These are phyloP conservation scores for Drosophila barbarae DNA, from an alignment of 2,888 invertebrate species.

Conservation along the genomic window DNA sequence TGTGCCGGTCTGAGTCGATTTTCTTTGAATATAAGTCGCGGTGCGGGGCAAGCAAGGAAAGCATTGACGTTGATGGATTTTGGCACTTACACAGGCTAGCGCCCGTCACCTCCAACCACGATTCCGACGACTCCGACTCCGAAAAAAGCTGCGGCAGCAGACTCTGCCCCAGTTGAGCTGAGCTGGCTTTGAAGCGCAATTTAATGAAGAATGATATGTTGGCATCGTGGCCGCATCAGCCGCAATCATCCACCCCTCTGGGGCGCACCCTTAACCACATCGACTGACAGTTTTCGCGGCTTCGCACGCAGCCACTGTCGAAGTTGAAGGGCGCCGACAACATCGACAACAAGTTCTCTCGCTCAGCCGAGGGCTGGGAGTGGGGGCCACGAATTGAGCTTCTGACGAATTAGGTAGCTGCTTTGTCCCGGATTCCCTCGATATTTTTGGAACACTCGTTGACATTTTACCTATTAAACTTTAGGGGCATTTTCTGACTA, in stretches of 20 bases:
- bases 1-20: constrained; percentile 51
- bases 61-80: constrained; percentile 77
- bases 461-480: constrained; percentile 14
- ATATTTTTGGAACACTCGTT: background rate
- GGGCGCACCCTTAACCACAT: constrained; percentile 49
- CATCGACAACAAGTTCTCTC: constrained; percentile 38
- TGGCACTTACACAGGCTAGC: constrained; percentile 75
- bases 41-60: constrained; percentile 14
- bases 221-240: constrained; percentile 57
- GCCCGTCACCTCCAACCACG: constrained; percentile 57
- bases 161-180: constrained; percentile 46
- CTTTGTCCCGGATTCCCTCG: constrained; percentile 17
- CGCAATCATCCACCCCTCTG: constrained; percentile 19
- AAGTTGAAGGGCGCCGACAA: constrained; percentile 48
- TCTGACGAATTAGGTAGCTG: constrained; percentile 24
- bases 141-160: constrained; percentile 23
- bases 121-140: constrained; percentile 24
- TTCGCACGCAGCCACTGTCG: constrained; percentile 64
- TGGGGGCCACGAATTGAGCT: background rate
- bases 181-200: constrained; percentile 74
- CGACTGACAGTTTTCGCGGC: constrained; percentile 73
- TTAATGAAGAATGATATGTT: constrained; percentile 76
- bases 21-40: constrained; percentile 76
- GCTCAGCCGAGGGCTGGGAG: background rate
- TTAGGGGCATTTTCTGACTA: constrained; percentile 16